These are phyloP conservation scores for Drosophila sulfurigaster DNA, from an alignment of 1,140 invertebrate genomes.

Conservation along the genomic window DNA sequence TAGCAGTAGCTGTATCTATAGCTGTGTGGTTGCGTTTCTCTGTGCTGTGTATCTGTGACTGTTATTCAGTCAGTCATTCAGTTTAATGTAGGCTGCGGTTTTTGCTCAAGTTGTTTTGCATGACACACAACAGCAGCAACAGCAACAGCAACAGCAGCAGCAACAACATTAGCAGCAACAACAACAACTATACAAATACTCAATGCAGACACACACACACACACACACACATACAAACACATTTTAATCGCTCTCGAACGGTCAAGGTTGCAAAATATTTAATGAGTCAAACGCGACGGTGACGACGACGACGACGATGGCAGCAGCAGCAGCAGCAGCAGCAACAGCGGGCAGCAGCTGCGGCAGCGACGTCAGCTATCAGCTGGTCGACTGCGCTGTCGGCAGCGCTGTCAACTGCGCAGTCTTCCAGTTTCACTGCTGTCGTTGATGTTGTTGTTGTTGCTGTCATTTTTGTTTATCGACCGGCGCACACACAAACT, in stretches of 20 bases:
- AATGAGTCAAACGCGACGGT: constrained; percentile 75
- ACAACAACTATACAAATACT: constrained; percentile 19
- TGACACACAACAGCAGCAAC: constrained; percentile 24
- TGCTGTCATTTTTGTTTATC: constrained; percentile 65
- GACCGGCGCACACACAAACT: constrained; percentile 56
- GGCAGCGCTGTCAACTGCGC: constrained; percentile 42
- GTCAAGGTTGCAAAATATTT: constrained; percentile 83
- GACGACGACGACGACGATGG: constrained; percentile 28
- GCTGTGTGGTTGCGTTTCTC: neutral
- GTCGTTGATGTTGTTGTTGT: constrained; percentile 1
- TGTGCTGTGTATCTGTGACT: constrained; percentile 12
- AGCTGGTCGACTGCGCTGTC: constrained; percentile 49
- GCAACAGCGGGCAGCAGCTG: constrained; percentile 4
- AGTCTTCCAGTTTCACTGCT: constrained; percentile 35
- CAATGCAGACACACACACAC: constrained; percentile 28
- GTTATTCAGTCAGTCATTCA: constrained; percentile 19
- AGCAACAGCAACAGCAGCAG: constrained; percentile 10
- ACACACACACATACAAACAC: constrained; percentile 11
- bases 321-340: constrained; percentile 49
- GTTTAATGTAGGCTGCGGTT: constrained; percentile 31
- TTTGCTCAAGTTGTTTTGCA: constrained; percentile 17
- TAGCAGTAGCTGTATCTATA: neutral
- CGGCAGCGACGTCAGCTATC: constrained; percentile 55
- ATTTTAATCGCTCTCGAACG: constrained; percentile 81
- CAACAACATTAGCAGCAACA: constrained; percentile 10